These are phyloP conservation scores for Tipula vernalis DNA, from an alignment of 2,888 invertebrate species.

Conservation along the genomic window DNA sequence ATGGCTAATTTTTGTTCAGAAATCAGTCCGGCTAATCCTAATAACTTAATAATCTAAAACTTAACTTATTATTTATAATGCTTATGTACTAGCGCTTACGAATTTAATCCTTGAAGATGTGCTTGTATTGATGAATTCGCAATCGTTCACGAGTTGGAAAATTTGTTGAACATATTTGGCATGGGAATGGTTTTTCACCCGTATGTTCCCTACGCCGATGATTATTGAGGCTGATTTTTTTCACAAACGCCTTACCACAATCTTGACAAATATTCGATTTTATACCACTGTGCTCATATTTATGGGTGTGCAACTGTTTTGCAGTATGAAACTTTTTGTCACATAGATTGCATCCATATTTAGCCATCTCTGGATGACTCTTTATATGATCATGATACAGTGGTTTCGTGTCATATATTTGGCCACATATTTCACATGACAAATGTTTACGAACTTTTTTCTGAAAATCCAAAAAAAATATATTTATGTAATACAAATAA, in stretches of 20 bases:
- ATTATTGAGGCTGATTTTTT: background rate
- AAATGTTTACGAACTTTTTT: background rate
- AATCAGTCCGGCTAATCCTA: no score
- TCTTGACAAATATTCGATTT: background rate
- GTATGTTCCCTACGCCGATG: background rate
- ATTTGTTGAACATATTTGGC: background rate
- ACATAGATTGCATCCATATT: background rate
- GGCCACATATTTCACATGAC: background rate
- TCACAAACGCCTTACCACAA: background rate
- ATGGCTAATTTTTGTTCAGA: no score
- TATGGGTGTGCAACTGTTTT: background rate
- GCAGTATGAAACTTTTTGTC: background rate
- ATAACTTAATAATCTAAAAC: no score
- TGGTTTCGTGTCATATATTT: background rate
- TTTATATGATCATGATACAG: background rate
- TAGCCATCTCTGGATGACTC: background rate
- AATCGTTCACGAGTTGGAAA: background rate
- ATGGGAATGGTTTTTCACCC: background rate
- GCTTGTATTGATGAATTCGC: background rate
- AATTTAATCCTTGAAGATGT: background rate
- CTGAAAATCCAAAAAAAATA: background rate
- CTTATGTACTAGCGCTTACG: background rate
- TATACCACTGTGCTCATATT: background rate
- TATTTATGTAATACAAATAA: no score
- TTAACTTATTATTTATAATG: no score